phyloP scores from a whole-genome alignment of 2,888 invertebrate species.

The Ariolimax columbianus region DNA sequence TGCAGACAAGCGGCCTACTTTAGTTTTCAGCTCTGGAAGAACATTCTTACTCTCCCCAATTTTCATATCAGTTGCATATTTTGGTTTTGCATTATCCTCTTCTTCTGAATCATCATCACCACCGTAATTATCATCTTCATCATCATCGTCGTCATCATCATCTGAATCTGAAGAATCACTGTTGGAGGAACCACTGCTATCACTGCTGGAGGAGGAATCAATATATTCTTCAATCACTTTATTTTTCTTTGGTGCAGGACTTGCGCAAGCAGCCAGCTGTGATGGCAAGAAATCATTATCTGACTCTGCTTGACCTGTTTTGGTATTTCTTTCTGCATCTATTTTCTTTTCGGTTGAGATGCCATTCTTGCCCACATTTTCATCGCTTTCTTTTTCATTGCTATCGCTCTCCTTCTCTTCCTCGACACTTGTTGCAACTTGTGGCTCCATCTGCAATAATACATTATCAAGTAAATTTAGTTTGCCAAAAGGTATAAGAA shows the following conservation, averaged over 20 bases:
- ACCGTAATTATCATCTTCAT: conserved; percentile 52
- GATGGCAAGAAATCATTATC: conserved; percentile 38
- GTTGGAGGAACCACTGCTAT: conserved; percentile 51
- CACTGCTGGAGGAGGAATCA: conserved; percentile 50
- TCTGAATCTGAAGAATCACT: conserved; percentile 47
- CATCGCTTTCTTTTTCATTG: conserved; percentile 37
- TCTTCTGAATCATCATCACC: conserved; percentile 52
- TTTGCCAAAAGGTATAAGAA: neutral
- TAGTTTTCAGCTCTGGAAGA: conserved; percentile 35
- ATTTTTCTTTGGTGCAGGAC: conserved; percentile 39
- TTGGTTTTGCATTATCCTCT: conserved; percentile 47
- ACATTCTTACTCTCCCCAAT: conserved; percentile 21
- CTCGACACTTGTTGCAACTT: conserved; percentile 22
- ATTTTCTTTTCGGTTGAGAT: conserved; percentile 38
- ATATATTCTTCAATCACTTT: conserved; percentile 49
- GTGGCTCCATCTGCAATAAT: conserved; percentile 4
- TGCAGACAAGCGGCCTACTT: conserved; percentile 44
- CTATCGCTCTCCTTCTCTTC: conserved; percentile 26
- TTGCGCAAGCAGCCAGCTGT: neutral
- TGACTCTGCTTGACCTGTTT: conserved; percentile 2
- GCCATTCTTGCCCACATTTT: conserved; percentile 34
- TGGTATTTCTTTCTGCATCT: conserved; percentile 28
- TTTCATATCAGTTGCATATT: conserved; percentile 40
- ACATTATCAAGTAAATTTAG: neutral
- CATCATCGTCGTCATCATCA: conserved; percentile 46